Evolutionary conservation across 1,140 invertebrate species (phyloP), one percentile per base, ranked within the genome.

Genomic region (Heliconius hewitsoni): DNA sequence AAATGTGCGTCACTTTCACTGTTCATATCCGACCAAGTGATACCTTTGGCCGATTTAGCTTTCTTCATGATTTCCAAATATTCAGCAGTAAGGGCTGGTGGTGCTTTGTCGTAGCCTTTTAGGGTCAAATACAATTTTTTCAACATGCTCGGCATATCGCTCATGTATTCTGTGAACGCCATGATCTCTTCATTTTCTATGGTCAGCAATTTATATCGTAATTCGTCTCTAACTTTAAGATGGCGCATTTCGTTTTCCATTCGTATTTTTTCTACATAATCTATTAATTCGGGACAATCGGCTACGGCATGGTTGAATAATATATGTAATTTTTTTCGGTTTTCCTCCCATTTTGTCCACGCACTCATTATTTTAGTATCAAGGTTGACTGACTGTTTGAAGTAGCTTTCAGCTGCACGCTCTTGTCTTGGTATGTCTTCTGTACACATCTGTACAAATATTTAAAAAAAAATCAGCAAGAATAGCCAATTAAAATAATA

Each of bases 41-140:
- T 94, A 0, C 87, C 86, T 84, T 90, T 91, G 11, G 92, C 90
- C 0, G 85, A 84, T 80, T 95, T 95, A 0, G 90, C 91, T 88
- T 94, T 94, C 71, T 90, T 94, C 86, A 95, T 94, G 0, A 95
- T 85, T 9, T 91, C 89, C n/a, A 91, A 73, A 76, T 95, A 95
- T 74, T 95, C 93, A 0, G 82, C 78, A 0, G 89, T 90, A 71
- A 95, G 84, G 11, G 91, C 85, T 1, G 92, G 90, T 13, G 94
- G 89, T 13, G 87, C 90, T 82, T 89, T 91, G 8, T 91, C 93
- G 27, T 95, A 93, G 0, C 93, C 94, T 87, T 94, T 94, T 0
- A 95, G 77, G 0, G 87, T 94, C 2, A 95, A 78, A 75, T 92
- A 95, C 4, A 95, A 78, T 73, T 94, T 95, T 72, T 91, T 94